Conservation (phyloP, 2,888 invertebrate genomes). For the Panzeria rudis region DNA sequence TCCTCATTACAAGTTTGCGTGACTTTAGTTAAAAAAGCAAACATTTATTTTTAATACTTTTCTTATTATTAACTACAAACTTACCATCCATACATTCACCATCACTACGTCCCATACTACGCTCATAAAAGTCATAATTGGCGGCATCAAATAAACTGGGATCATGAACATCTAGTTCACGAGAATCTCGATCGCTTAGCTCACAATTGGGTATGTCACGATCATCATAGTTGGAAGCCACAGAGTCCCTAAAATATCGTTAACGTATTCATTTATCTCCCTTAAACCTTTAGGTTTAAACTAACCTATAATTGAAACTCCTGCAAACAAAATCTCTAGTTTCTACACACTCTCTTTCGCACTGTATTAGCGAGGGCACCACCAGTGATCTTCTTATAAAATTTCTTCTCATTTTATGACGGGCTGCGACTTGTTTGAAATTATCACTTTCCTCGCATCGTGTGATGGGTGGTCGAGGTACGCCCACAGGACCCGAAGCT, state of each 20-base stretch:
- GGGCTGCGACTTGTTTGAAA: slow-evolving; percentile 91
- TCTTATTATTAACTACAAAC: slow-evolving; percentile 51
- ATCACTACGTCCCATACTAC: slow-evolving; percentile 89
- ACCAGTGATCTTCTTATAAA: slow-evolving; percentile 90
- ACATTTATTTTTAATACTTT: slow-evolving; percentile 16
- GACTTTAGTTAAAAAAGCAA: slow-evolving; percentile 85
- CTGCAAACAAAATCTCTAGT: slow-evolving; percentile 92
- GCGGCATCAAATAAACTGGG: slow-evolving; percentile 93
- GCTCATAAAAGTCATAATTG: slow-evolving; percentile 93
- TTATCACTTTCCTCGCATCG: slow-evolving; percentile 92
- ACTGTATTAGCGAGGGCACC: slow-evolving; percentile 90
- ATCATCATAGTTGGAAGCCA: slow-evolving; percentile 87
- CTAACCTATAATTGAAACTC: slow-evolving; percentile 93
- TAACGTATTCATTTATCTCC: background rate
- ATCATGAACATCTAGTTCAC: slow-evolving; percentile 93
- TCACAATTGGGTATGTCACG: slow-evolving; percentile 89
- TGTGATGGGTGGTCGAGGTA: slow-evolving; percentile 83
- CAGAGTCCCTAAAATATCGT: slow-evolving; percentile 83
- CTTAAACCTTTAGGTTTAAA: background rate
- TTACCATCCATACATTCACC: slow-evolving; percentile 94
- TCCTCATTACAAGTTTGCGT: slow-evolving; percentile 96
- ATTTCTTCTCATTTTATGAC: slow-evolving; percentile 91
- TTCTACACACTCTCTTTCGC: slow-evolving; percentile 93
- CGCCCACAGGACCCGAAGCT: slow-evolving; percentile 81
- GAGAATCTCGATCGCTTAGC: slow-evolving; percentile 92